Evolutionary conservation across 2,797 vertebrate genomes (phyloP).

Genomic region (Acipenser transmontanus): DNA sequence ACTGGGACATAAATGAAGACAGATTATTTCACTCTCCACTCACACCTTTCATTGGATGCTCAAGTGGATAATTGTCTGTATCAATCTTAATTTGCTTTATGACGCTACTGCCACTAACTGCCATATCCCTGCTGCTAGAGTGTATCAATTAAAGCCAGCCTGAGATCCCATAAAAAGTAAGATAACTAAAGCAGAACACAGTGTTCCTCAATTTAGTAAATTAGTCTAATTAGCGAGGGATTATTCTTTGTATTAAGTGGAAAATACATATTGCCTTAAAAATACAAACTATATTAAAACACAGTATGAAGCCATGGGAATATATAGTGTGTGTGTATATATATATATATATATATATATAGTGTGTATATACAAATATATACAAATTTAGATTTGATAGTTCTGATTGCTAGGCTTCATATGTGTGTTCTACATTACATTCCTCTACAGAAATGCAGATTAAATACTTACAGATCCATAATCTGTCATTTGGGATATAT

Average conservation of each 20-base stretch:
- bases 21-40: constrained; percentile 65
- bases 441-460: constrained; percentile 9
- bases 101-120: constrained; percentile 74
- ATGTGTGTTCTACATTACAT: constrained; percentile 17
- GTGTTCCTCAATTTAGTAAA: constrained; percentile 53
- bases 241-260: constrained; percentile 50
- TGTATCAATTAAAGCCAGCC: constrained; percentile 75
- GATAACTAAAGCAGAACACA: constrained; percentile 51
- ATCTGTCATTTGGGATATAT: background rate
- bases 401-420: constrained; percentile 33
- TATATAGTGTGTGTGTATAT: no score
- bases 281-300: constrained; percentile 50
- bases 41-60: constrained; percentile 80
- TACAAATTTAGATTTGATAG: constrained; percentile 26
- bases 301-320: constrained; percentile 48
- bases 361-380: constrained; percentile 14
- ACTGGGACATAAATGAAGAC: constrained; percentile 79
- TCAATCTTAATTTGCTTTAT: constrained; percentile 86
- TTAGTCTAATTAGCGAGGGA: constrained; percentile 55
- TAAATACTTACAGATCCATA: background rate
- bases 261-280: constrained; percentile 41
- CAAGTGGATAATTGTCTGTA: constrained; percentile 76
- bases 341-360: no score
- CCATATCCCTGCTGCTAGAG: constrained; percentile 64
- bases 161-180: constrained; percentile 58